phyloP scores from a whole-genome alignment of 1,140 invertebrate species.

The Planococcus citri region DNA sequence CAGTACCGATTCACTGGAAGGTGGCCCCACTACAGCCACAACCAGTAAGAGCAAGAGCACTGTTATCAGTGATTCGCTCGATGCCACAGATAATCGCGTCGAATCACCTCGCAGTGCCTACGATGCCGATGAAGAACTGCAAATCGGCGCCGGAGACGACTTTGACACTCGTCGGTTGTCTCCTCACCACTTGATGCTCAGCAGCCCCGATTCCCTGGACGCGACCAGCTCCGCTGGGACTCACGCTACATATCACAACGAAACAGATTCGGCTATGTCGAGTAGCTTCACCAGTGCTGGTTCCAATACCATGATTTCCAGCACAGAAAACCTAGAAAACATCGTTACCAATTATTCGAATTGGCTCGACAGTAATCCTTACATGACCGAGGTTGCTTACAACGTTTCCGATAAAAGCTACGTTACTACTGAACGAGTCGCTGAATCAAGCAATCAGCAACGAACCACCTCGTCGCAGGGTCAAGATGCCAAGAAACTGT shows the following conservation, averaged over 20 bases:
- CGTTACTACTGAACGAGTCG: background rate
- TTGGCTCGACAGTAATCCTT: slow-evolving; percentile 33
- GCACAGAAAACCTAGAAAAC: slow-evolving; percentile 48
- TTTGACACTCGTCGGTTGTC: slow-evolving; percentile 23
- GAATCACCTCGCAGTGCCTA: slow-evolving; percentile 13
- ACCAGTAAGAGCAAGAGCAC: slow-evolving; percentile 34
- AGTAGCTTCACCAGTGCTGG: slow-evolving; percentile 65
- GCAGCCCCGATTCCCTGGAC: slow-evolving; percentile 53
- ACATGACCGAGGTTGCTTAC: slow-evolving; percentile 36
- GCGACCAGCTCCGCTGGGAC: slow-evolving; percentile 62
- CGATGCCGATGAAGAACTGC: background rate
- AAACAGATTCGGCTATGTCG: slow-evolving; percentile 67
- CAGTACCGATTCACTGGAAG: slow-evolving; percentile 46
- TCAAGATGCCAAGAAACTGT: slow-evolving; percentile 37
- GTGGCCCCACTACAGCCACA: slow-evolving; percentile 21
- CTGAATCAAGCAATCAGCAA: slow-evolving; percentile 34
- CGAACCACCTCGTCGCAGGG: slow-evolving; percentile 40
- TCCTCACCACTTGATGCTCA: slow-evolving; percentile 37
- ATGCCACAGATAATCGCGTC: background rate
- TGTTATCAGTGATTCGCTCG: background rate
- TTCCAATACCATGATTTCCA: slow-evolving; percentile 59
- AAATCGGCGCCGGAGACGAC: slow-evolving; percentile 30
- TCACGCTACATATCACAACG: slow-evolving; percentile 67
- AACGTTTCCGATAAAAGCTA: background rate
- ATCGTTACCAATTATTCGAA: slow-evolving; percentile 34